Conservation (phyloP, 92 coral and sea anemone genomes). For the Phenganax marumi region DNA sequence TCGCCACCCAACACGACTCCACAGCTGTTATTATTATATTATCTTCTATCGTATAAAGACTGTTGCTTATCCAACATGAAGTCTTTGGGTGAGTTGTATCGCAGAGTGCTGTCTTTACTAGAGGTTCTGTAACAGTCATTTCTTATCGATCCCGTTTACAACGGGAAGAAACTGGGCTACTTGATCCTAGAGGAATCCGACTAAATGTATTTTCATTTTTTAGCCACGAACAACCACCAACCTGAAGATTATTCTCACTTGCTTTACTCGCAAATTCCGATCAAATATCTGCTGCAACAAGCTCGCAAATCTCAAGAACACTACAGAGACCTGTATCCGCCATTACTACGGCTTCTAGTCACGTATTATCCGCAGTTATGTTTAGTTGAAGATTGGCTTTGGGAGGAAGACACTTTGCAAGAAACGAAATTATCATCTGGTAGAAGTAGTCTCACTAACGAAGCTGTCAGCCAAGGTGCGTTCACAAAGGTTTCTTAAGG, state of each 20-base stretch:
- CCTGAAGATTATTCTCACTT: constrained; percentile 69
- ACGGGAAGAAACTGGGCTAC: not conserved
- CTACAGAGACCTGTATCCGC: constrained; percentile 81
- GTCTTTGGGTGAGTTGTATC: constrained; percentile 60
- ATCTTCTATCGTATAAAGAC: constrained; percentile 85
- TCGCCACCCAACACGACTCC: constrained; percentile 60
- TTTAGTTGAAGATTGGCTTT: constrained; percentile 91
- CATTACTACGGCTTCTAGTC: constrained; percentile 75
- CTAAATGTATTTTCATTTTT: not conserved
- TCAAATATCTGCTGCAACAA: constrained; percentile 78
- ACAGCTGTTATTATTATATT: constrained; percentile 80
- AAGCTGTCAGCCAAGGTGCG: constrained; percentile 36
- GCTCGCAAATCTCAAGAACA: constrained; percentile 78
- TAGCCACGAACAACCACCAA: constrained; percentile 70
- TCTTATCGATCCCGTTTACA: not conserved
- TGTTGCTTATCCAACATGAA: constrained; percentile 83
- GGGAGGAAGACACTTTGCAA: constrained; percentile 66
- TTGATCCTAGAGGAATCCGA: not conserved
- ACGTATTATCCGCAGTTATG: constrained; percentile 90
- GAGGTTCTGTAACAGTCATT: not conserved
- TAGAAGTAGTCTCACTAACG: constrained; percentile 9
- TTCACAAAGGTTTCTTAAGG: too few species aligned
- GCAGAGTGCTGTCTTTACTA: not conserved
- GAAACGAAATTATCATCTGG: constrained; percentile 41
- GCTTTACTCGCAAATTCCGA: constrained; percentile 80